Percentiles rank a stretch among this genome's conserved stretches.
These are phyloP conservation scores for Heteromurus nitidus DNA, from an alignment of 2,888 invertebrate species.

Conservation along the genomic window DNA sequence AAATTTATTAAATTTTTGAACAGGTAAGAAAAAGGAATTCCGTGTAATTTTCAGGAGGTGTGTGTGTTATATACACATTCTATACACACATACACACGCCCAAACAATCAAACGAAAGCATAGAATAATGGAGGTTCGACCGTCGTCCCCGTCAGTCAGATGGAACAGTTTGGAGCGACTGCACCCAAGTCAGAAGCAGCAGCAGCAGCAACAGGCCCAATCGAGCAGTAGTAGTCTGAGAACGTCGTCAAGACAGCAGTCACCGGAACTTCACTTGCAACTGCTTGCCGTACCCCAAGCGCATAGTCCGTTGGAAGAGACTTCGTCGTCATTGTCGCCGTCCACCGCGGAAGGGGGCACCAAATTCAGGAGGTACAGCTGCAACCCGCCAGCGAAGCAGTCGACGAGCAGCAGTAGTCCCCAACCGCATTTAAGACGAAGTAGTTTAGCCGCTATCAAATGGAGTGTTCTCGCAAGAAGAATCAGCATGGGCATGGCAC, in stretches of 20 bases:
- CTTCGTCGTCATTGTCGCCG: slow-evolving; percentile 31
- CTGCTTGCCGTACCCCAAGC: slow-evolving; percentile 56
- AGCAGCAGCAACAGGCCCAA: slow-evolving; percentile 37
- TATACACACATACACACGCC: not conserved
- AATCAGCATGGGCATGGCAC: slow-evolving; percentile 73
- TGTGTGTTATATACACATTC: not conserved
- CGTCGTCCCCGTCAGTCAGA: slow-evolving; percentile 44
- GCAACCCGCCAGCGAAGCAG: slow-evolving; percentile 67
- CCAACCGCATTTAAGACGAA: slow-evolving; percentile 66
- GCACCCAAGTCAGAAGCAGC: too few relatives aligned
- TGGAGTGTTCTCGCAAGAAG: slow-evolving; percentile 73
- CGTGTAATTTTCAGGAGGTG: not conserved
- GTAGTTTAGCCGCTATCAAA: slow-evolving; percentile 73
- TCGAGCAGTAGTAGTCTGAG: slow-evolving; percentile 52
- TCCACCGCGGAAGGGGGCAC: slow-evolving; percentile 14
- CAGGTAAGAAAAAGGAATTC: slow-evolving; percentile 35
- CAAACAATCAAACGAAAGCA: too few relatives aligned
- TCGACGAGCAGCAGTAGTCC: slow-evolving; percentile 63
- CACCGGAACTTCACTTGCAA: slow-evolving; percentile 39
- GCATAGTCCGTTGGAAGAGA: slow-evolving; percentile 56
- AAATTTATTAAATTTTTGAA: slow-evolving; percentile 61
- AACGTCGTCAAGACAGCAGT: not conserved
- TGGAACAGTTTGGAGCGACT: slow-evolving; percentile 62
- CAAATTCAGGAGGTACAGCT: slow-evolving; percentile 69
- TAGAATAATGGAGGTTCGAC: slow-evolving; percentile 50